phyloP scores from a whole-genome alignment of 2,888 invertebrate species.

The Cryptocephalus primarius region DNA sequence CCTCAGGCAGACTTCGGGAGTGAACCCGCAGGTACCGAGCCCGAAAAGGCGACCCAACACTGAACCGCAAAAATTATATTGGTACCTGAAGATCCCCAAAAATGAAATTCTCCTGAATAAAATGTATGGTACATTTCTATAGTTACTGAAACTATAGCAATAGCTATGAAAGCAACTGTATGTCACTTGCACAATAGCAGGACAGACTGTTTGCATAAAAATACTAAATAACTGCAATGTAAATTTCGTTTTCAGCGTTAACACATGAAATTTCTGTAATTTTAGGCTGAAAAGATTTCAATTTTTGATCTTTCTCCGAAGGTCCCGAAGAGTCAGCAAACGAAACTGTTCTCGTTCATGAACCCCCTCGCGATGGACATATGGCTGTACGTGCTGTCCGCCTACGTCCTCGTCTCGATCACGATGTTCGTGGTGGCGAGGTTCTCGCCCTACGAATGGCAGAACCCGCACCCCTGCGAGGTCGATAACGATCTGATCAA shows the following conservation, averaged over 20 bases:
- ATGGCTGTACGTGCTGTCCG: conserved; percentile 73
- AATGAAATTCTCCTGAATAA: too few species aligned
- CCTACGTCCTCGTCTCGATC: conserved; percentile 67
- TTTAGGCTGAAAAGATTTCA: too few species aligned
- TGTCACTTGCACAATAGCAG: too few species aligned
- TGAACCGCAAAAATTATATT: not conserved
- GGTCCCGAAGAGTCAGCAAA: conserved; percentile 61
- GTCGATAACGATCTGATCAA: conserved; percentile 46
- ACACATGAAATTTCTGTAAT: too few species aligned
- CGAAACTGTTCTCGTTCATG: conserved; percentile 73
- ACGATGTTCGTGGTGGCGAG: conserved; percentile 72
- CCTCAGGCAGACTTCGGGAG: conserved; percentile 49
- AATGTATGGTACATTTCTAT: too few species aligned
- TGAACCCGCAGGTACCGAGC: conserved; percentile 45
- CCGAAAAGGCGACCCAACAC: conserved; percentile 1
- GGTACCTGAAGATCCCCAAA: not conserved
- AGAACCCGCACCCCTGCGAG: conserved; percentile 60
- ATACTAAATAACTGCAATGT: too few species aligned
- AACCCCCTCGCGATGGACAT: conserved; percentile 77
- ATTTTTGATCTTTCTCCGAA: conserved; percentile 24
- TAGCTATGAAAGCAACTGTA: too few species aligned
- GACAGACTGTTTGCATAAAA: too few species aligned
- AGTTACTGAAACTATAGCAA: too few species aligned
- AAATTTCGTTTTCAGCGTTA: too few species aligned
- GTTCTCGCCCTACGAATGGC: conserved; percentile 74